Conservation (phyloP, 2,113 vertebrate species). For the Percina caprodes region DNA sequence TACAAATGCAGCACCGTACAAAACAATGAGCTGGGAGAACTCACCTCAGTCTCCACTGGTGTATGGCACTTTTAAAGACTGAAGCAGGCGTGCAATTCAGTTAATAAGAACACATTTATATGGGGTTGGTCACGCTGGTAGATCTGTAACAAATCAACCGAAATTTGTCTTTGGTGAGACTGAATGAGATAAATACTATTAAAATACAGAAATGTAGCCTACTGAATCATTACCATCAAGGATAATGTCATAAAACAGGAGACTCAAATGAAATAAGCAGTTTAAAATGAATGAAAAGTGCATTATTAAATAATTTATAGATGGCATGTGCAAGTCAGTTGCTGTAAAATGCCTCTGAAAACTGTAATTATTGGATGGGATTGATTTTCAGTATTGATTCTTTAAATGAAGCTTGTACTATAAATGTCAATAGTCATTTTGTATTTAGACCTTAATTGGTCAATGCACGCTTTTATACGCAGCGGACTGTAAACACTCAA, state of each 20-base stretch:
- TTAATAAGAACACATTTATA: constrained; percentile 39
- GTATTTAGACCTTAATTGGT: constrained; percentile 55
- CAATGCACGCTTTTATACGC: constrained; percentile 43
- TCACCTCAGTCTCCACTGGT: constrained; percentile 32
- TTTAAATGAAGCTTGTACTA: constrained; percentile 34
- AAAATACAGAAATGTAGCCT: constrained; percentile 11
- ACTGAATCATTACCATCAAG: not conserved
- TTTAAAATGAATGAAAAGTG: constrained; percentile 1
- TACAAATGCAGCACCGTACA: constrained; percentile 70
- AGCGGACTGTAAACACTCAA: constrained; percentile 52
- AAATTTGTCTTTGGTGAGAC: constrained; percentile 34
- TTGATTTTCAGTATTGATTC: constrained; percentile 43
- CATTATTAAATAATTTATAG: not conserved
- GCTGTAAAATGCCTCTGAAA: constrained; percentile 23
- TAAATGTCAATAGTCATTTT: constrained; percentile 46
- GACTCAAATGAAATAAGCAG: not conserved
- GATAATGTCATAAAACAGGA: not conserved
- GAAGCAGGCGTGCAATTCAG: constrained; percentile 49
- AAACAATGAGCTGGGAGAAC: constrained; percentile 51
- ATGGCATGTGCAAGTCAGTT: not conserved
- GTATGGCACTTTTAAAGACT: constrained; percentile 66
- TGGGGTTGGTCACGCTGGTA: constrained; percentile 9
- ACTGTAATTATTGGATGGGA: constrained; percentile 12
- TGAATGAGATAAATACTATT: constrained; percentile 19
- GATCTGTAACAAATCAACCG: not conserved